Base-by-base conservation (phyloP, 2,113 vertebrate genomes). In the Oryzias woworae region DNA sequence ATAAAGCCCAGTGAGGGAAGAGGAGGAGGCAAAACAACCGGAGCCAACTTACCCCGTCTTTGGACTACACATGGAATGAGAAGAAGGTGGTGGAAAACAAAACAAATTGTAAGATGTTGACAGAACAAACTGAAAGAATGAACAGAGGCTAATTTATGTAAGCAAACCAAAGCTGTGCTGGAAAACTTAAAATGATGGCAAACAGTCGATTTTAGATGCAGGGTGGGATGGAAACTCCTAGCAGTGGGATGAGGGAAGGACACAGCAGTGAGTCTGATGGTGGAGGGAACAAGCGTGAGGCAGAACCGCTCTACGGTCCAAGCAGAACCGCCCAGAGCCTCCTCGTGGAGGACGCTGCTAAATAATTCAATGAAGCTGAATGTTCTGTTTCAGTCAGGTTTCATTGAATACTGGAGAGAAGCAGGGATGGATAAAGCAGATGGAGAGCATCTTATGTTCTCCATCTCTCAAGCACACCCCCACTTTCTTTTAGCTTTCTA, bases 41-140 rank as follows among this genome's bases (percentile, higher is more conserved):
- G 81, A 65, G 81, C 20, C 66, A 70, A 95, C 94, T 95, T 94
- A 96, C 94, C 95, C 95, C 46, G 93, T 93, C 91, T 93, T 92
- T 86, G 91, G 90, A 91, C 94, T 96, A 94, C 88, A 92, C 73
- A 89, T 85, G 82, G 92, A 90, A 92, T 83, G 85, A 82, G 85
- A 60, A 54, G 73, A 64, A 26, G 81, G 67, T 82, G 83, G 83
- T 87, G 55, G 79, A 69, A 89, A 63, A 78, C 63, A 89, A 53
- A 46, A 58, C 22, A 2, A 58, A 57, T 42, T 54, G 84, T 23
- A 78, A 72, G 71, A 83, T 81, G 80, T 80, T 74, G 75, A 71
- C 86, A 54, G 26, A 66, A 88, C 82, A 85, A 91, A 74, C 49
- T 67, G 62, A 78, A 59, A 70, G 41, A 78, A 83, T 66, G 84